These are phyloP conservation scores for Nannospalax galili DNA, from an alignment of 2,113 vertebrate species.

Conservation along the genomic window DNA sequence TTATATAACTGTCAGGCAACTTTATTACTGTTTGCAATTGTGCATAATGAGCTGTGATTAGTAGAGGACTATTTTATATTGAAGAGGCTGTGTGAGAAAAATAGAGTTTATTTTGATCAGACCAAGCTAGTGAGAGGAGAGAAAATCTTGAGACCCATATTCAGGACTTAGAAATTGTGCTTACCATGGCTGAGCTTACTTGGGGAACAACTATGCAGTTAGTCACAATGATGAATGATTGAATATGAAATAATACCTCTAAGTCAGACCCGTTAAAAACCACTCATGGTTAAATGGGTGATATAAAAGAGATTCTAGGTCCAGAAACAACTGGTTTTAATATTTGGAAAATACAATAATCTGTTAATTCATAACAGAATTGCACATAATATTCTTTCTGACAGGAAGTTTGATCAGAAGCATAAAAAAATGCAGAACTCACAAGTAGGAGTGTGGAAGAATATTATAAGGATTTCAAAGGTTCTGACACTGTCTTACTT, in stretches of 20 bases:
- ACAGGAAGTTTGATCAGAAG: background rate
- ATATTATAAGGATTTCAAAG: background rate
- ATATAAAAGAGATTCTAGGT: background rate
- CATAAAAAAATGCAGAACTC: background rate
- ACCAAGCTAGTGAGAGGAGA: background rate
- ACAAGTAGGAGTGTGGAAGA: background rate
- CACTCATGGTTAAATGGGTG: background rate
- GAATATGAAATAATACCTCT: background rate
- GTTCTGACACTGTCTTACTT: background rate
- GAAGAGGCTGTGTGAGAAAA: background rate
- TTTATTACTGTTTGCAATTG: background rate
- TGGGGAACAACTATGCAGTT: background rate
- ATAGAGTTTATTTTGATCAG: background rate
- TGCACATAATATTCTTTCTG: background rate
- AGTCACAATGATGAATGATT: background rate
- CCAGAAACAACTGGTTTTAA: background rate
- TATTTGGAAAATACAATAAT: background rate
- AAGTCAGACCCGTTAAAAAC: background rate
- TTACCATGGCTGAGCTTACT: background rate
- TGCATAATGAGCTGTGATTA: background rate
- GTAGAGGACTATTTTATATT: rapidly evolving
- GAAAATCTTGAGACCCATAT: background rate
- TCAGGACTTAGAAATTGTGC: background rate
- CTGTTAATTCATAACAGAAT: background rate
- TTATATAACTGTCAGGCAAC: background rate